Base-by-base conservation (phyloP, 2,113 vertebrate genomes). In the Paramisgurnus dabryanus region DNA sequence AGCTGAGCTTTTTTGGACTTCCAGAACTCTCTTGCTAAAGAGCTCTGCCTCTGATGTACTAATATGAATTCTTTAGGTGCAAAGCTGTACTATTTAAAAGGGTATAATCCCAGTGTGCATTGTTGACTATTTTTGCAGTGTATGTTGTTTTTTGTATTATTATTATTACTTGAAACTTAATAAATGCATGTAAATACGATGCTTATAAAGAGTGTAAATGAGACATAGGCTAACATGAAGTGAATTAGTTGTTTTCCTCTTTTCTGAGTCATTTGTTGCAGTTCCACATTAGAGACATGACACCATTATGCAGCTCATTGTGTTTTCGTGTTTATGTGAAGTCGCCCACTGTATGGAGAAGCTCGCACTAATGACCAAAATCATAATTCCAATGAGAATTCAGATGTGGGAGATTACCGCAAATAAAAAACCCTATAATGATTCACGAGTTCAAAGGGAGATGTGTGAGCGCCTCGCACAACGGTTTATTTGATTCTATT, bases 381-480 rank as follows among this genome's bases (percentile, higher is more conserved):
- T 64, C 2, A 63, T 63, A 75, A 75, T 61, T 75, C 72, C 43
- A 10, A 63, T 63, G 58, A 75, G 72, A 75, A 49, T 49, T 75
- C 11, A 64, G 18, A 39, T 11, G 43, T 50, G 73, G 43, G 43
- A 39, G 73, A 49, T 61, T 49, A 49, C 22, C 11, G 41, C 43
- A 49, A 64, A 75, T 64, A 45, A 27, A 18, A 75, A 8, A 45
- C 22, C 60, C 17, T 49, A 18, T 27, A 75, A 34, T 47, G 72
- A 63, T 49, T 58, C 7, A 5, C 10, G 41, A 34, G 18, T 63
- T 43, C 58, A 47, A 64, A 64, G 60, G 50, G 73, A 18, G 40
- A 75, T 45, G 70, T 12, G 6, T 43, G 41, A 22, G 10, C 47
- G 40, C 9, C 58, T 12, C 58, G 15, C 47, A 47, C 39, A 57